Base-by-base conservation (phyloP, 2,888 invertebrate genomes). In the Eueremaeus valkanovi region DNA sequence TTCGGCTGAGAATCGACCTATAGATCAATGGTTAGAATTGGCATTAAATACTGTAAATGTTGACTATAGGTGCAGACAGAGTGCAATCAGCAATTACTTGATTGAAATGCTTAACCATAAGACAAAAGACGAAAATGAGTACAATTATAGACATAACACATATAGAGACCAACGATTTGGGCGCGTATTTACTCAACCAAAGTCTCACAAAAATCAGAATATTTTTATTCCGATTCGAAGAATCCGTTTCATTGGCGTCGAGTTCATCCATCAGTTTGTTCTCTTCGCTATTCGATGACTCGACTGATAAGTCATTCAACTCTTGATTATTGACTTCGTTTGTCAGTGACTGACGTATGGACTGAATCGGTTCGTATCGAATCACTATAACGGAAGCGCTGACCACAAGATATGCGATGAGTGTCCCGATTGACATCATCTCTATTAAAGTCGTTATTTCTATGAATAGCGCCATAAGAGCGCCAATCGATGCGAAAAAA, bases 401-500 rank as follows among this genome's bases (percentile, higher is more conserved):
- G 3, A 95, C 95, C 78, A 95, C 93, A 1, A 93, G 93, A 82
- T 95, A 95, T 0, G 93, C 93, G 80, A 93, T 83, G 73, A 93
- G 85, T 0, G 92, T 93, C 0, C 82, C 82, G 81, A 95, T 95
- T 1, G 94, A 94, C 92, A 95, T 93, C 82, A 95, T 94, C 82
- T 95, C 94, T 0, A 95, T 93, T 58, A 95, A 85, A 79, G 93
- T 93, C 80, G 92, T 90, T 79, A 95, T 86, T 84, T 95, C 94
- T 81, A 95, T 92, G 49, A 94, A 83, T 55, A 95, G 84, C 5
- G 95, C 93, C 78, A 95, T 89, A 0, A 91, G 75, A 0, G 91
- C 91, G 70, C 92, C 90, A 33, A 89, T 85, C 21, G 90, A 78
- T 0, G 92, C 92, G n/a, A 92, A 90, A 74, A 92, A 87, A 5